phyloP scores from a whole-genome alignment of 2,888 invertebrate species.

The Empis livida region DNA sequence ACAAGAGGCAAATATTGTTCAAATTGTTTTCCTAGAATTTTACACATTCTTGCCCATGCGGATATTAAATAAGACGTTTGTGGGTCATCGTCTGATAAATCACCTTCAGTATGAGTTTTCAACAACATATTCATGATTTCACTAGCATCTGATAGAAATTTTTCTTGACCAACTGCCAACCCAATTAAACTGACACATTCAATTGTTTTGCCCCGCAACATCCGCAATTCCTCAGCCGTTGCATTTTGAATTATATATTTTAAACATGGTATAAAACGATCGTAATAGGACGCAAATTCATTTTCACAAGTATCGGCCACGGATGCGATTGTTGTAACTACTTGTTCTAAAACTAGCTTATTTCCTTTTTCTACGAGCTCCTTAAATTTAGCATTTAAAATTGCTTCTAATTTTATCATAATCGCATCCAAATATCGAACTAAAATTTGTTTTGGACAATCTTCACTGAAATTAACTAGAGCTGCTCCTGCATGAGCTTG shows the following conservation, averaged over 20 bases:
- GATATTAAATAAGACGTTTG: constrained; percentile 96
- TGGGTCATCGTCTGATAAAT: constrained; percentile 87
- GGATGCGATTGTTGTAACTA: constrained; percentile 94
- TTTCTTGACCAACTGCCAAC: constrained; percentile 65
- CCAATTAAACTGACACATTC: constrained; percentile 99
- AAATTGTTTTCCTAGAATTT: constrained; percentile 75
- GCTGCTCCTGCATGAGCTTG: constrained; percentile 80
- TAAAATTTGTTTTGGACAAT: constrained; percentile 90
- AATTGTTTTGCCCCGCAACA: constrained; percentile 94
- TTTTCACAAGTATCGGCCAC: constrained; percentile 97
- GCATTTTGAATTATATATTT: constrained; percentile 96
- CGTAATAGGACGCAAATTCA: constrained; percentile 90
- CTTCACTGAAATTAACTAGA: constrained; percentile 97
- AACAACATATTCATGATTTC: constrained; percentile 92
- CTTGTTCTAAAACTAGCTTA: constrained; percentile 91
- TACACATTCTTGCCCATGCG: constrained; percentile 98
- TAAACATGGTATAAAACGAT: constrained; percentile 82
- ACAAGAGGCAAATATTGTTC: constrained; percentile 81
- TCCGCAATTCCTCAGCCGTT: constrained; percentile 70
- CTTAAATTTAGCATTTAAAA: constrained; percentile 84
- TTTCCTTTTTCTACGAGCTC: constrained; percentile 89
- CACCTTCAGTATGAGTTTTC: constrained; percentile 76
- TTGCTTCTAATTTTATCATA: constrained; percentile 79
- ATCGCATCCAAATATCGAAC: constrained; percentile 82
- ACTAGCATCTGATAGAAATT: constrained; percentile 81